Percentiles rank a stretch among this genome's conserved stretches.
Evolutionary conservation across 2,888 invertebrate species (phyloP).

Genomic region (Andricus quercusramuli): DNA sequence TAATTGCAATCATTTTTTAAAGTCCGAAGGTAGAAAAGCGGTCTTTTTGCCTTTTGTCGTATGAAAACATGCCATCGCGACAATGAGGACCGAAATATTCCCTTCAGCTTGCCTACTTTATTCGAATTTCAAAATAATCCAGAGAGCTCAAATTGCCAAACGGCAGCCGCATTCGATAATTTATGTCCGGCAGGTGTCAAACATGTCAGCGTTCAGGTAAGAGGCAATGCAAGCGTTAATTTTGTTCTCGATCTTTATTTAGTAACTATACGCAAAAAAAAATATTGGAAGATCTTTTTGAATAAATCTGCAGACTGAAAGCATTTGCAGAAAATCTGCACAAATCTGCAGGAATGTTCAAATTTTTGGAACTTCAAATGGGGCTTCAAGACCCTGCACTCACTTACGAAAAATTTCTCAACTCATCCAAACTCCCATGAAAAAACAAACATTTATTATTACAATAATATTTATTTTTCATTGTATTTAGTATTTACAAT

Average conservation of each 20-base stretch:
- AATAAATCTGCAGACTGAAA: neutral
- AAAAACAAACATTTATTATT: neutral
- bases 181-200: conserved; percentile 53
- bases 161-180: conserved; percentile 49
- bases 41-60: neutral
- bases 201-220: conserved; percentile 50
- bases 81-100: conserved; percentile 47
- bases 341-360: neutral
- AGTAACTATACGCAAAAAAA: conserved; percentile 29
- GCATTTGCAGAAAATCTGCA: neutral
- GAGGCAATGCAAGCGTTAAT: no score
- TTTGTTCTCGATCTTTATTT: conserved; percentile 44
- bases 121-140: conserved; percentile 50
- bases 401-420: neutral
- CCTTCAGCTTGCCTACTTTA: conserved; percentile 45
- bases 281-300: neutral
- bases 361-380: neutral
- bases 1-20: neutral
- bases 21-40: neutral
- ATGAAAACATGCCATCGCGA: neutral
- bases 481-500: conserved; percentile 1
- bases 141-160: conserved; percentile 44
- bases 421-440: neutral
- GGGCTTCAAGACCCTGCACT: neutral
- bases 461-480: neutral